Percentiles rank a stretch among this genome's conserved stretches.
Conservation (phyloP, 64 coral and sea anemone genomes). For the Platygyra sinensis region DNA sequence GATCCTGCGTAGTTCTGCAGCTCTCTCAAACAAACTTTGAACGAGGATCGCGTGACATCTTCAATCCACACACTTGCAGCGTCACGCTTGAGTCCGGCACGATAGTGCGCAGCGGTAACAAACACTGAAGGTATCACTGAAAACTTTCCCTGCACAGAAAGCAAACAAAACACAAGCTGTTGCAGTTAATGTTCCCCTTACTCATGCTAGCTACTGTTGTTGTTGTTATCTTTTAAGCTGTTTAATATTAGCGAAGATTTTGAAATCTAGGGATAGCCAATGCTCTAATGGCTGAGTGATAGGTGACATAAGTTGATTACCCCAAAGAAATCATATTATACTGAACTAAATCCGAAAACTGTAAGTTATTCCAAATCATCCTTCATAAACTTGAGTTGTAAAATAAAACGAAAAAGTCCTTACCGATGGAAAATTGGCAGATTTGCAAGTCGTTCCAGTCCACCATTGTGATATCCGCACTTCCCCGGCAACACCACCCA, state of each 20-base stretch:
- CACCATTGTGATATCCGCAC: constrained; percentile 14
- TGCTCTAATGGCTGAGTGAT: too few relatives aligned
- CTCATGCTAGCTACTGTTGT: not conserved
- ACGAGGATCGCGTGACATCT: constrained; percentile 42
- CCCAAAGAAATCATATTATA: too few relatives aligned
- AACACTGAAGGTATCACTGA: constrained; percentile 48
- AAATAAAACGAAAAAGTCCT: not conserved
- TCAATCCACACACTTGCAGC: constrained; percentile 78
- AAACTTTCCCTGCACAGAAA: constrained; percentile 27
- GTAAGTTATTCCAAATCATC: too few relatives aligned
- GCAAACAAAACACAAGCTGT: not conserved
- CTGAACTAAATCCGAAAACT: too few relatives aligned
- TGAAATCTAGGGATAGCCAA: too few relatives aligned
- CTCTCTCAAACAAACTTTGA: constrained; percentile 75
- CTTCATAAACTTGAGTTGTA: not conserved
- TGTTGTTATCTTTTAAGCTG: not conserved
- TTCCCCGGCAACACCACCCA: constrained; percentile 19
- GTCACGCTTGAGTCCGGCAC: constrained; percentile 27
- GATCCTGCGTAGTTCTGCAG: constrained; percentile 76
- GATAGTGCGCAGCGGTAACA: constrained; percentile 39
- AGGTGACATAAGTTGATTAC: too few relatives aligned
- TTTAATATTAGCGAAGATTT: too few relatives aligned
- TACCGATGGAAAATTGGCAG: constrained; percentile 8
- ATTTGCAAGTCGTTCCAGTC: constrained; percentile 49
- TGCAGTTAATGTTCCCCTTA: not conserved